Evolutionary conservation across 2,113 vertebrate species (phyloP), one percentile per base, ranked within the genome.

Genomic region (Turdus rufiventris): DNA sequence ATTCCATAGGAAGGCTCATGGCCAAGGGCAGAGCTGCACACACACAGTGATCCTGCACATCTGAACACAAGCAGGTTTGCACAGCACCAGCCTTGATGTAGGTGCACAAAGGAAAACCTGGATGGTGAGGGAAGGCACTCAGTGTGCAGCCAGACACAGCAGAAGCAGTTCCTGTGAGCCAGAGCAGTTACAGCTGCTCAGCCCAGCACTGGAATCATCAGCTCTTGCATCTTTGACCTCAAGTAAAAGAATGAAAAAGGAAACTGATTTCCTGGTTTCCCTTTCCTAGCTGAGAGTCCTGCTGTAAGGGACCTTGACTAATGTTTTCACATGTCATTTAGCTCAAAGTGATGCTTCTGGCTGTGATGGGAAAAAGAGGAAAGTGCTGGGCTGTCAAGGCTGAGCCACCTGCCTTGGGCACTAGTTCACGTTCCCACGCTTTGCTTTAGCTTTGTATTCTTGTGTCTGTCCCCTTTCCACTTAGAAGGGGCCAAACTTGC

Each of bases 31-130:
- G 50, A 72, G 50, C 31, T 76, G 71, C 19, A 16, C 25, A 10
- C 25, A 10, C 5, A 0, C 61, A 23, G 26, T 23, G 23, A 9
- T 48, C 7, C 38, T 45, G 36, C 36, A 28, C 0, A 0, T 31
- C 81, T 47, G 70, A 17, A 42, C 26, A 56, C 28, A 10, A 14
- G 58, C 15, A n/a, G 61, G 33, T 53, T 88, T 72, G 58, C 36
- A 17, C 48, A 50, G 70, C 0, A 2, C 73, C 48, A 28, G 40
- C 42, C 18, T 34, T 29, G 33, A 12, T 58, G 23, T 31, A 28
- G 80, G 12, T 56, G 54, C n/a, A 63, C 14, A 23, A 16, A 81
- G 47, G 19, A 57, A 34, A 48, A 13, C 29, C 23, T 88, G 61
- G 38, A 12, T 1, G 3, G 33, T 8, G 38, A 81, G 65, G 60